Evolutionary conservation across 2,113 vertebrate genomes (phyloP).

Genomic region (Cavia porcellus): DNA sequence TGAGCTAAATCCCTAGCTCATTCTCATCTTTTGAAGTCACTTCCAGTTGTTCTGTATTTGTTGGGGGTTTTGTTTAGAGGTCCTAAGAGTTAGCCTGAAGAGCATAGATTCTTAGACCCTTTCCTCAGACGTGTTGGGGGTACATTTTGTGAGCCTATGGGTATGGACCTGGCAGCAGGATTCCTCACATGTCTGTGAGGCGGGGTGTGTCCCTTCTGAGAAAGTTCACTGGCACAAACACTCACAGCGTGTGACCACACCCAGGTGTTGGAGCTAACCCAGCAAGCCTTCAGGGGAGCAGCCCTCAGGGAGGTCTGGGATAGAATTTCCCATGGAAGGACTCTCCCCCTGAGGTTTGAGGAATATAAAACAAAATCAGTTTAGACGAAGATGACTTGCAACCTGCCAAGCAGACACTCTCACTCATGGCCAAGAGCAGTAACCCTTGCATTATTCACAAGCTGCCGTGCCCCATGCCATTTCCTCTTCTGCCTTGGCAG

Average conservation of each 20-base stretch:
- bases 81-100: background rate
- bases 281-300: background rate
- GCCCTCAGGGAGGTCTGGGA: background rate
- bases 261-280: conserved; percentile 16
- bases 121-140: background rate
- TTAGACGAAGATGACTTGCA: background rate
- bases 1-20: too few relatives aligned
- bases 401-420: background rate
- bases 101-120: background rate
- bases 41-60: background rate
- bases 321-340: background rate
- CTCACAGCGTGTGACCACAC: background rate
- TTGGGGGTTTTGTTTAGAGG: background rate
- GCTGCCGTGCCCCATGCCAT: fast-evolving
- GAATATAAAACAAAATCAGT: background rate
- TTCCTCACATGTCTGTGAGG: background rate
- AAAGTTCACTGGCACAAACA: background rate
- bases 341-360: background rate
- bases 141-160: background rate
- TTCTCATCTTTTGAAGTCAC: background rate
- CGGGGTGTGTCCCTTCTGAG: background rate
- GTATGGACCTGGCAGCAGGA: fast-evolving
- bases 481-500: background rate
- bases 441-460: background rate
- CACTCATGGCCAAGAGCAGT: background rate